Percentiles rank a stretch among this genome's conserved stretches.
phyloP scores from a whole-genome alignment of 1,140 invertebrate genomes.

The Pinna nobilis region DNA sequence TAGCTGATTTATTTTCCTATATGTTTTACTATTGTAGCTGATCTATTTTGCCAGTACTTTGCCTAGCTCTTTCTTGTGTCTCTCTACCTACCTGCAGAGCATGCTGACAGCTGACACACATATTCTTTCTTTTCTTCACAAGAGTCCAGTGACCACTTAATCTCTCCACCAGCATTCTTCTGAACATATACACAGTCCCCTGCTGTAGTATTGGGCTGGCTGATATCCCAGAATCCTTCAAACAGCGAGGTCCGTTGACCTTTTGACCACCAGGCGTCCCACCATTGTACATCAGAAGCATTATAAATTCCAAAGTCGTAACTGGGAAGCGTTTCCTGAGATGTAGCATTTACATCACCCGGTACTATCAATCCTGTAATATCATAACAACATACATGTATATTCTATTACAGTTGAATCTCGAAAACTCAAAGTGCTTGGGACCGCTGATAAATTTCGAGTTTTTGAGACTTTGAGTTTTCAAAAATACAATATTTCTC shows the following conservation, averaged over 20 bases:
- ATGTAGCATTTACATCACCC: not conserved
- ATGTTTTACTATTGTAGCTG: no score
- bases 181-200: conserved; percentile 1
- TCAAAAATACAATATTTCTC: no score
- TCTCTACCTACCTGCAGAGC: not conserved
- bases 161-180: not conserved
- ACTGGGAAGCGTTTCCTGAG: not conserved
- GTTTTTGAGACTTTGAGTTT: no score
- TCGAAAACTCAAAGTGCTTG: no score
- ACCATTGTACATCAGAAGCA: not conserved
- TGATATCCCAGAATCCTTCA: conserved; percentile 6
- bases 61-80: no score
- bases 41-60: not conserved
- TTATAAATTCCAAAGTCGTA: not conserved
- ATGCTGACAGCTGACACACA: conserved; percentile 6
- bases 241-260: not conserved
- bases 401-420: no score
- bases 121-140: not conserved
- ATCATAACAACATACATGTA: not conserved
- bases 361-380: not conserved
- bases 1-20: no score
- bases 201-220: not conserved
- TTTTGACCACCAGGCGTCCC: not conserved
- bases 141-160: conserved; percentile 1
- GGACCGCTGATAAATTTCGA: no score